Conservation (phyloP, 2,888 invertebrate species). For the Sialis lutaria region DNA sequence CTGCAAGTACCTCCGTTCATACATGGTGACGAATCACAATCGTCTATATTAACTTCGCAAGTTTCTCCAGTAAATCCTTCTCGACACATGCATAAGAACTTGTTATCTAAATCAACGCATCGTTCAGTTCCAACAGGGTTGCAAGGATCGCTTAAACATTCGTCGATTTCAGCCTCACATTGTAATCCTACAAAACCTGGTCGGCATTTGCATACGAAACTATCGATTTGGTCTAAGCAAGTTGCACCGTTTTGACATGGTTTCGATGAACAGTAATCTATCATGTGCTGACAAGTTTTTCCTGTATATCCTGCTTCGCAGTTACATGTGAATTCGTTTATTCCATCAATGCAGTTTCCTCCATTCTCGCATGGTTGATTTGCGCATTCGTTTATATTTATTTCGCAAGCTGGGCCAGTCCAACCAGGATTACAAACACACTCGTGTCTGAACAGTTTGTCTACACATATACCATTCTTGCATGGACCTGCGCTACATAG, state of each 20-base stretch:
- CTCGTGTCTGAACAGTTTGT: conserved; percentile 69
- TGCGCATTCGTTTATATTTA: conserved; percentile 82
- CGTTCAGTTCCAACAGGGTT: conserved; percentile 77
- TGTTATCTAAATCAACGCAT: conserved; percentile 78
- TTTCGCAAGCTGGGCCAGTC: conserved; percentile 61
- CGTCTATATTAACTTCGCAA: conserved; percentile 75
- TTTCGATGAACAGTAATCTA: conserved; percentile 77
- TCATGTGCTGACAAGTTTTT: conserved; percentile 79
- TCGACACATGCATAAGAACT: conserved; percentile 73
- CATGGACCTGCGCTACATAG: conserved; percentile 82
- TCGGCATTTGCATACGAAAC: conserved; percentile 82
- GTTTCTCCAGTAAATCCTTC: conserved; percentile 71
- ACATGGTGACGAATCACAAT: conserved; percentile 73
- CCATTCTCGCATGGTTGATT: conserved; percentile 80
- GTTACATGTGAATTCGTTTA: conserved; percentile 69
- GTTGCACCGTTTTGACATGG: conserved; percentile 88
- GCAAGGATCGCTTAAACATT: conserved; percentile 82
- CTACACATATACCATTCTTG: conserved; percentile 83
- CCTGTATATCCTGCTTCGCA: conserved; percentile 93
- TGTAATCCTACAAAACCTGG: conserved; percentile 86
- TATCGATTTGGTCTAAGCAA: conserved; percentile 74
- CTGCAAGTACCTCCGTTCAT: conserved; percentile 76
- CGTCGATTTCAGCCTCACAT: conserved; percentile 85
- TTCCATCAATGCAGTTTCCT: conserved; percentile 77
- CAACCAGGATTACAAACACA: conserved; percentile 89